These are phyloP conservation scores for Spodoptera exigua DNA, from an alignment of 2,888 invertebrate genomes.

Conservation along the genomic window DNA sequence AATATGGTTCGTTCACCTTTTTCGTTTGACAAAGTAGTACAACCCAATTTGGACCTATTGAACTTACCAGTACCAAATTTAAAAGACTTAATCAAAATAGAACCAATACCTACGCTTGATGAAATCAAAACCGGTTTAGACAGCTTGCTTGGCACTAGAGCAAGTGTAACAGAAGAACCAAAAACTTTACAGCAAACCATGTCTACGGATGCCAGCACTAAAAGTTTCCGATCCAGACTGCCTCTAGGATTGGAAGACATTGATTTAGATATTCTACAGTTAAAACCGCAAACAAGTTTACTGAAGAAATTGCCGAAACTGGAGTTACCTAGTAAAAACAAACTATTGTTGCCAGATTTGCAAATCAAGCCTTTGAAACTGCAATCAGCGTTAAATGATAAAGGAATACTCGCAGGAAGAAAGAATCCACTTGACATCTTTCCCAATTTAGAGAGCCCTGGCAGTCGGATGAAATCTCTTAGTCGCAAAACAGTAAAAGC, in stretches of 20 bases:
- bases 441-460: slow-evolving; percentile 60
- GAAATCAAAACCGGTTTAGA: slow-evolving; percentile 61
- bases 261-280: slow-evolving; percentile 66
- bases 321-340: slow-evolving; percentile 65
- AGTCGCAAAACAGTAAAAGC: slow-evolving; percentile 54
- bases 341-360: slow-evolving; percentile 67
- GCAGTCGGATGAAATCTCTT: slow-evolving; percentile 37
- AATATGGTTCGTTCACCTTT: slow-evolving; percentile 41
- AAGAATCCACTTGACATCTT: slow-evolving; percentile 45
- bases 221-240: slow-evolving; percentile 48
- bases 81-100: slow-evolving; percentile 47
- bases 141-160: slow-evolving; percentile 60
- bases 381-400: slow-evolving; percentile 63
- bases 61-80: slow-evolving; percentile 42
- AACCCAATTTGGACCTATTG: slow-evolving; percentile 49
- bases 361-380: slow-evolving; percentile 67
- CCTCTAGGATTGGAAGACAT: slow-evolving; percentile 62
- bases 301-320: slow-evolving; percentile 61
- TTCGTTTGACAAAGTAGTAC: slow-evolving; percentile 47
- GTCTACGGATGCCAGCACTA: slow-evolving; percentile 62
- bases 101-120: slow-evolving; percentile 62
- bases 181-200: slow-evolving; percentile 56
- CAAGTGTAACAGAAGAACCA: slow-evolving; percentile 41
- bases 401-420: slow-evolving; percentile 51
- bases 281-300: slow-evolving; percentile 56